phyloP scores from a whole-genome alignment of 1,140 invertebrate genomes.

The Drosophila athabasca region DNA sequence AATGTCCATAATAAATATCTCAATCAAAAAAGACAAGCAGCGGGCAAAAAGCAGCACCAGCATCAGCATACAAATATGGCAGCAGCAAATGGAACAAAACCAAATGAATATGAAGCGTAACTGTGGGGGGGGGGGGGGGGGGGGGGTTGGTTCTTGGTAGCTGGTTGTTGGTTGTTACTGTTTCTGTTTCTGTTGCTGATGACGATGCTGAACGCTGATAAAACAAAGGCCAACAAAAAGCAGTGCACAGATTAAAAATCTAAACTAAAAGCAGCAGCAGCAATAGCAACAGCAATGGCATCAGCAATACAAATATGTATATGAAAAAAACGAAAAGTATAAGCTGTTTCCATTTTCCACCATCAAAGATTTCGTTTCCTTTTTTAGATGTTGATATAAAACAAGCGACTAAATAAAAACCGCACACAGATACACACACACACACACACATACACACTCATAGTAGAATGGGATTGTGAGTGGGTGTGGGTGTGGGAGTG shows the following conservation, averaged over 20 bases:
- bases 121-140: slow-evolving; percentile 28
- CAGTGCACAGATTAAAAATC: slow-evolving; percentile 72
- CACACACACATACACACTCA: slow-evolving; percentile 1
- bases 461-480: slow-evolving; percentile 28
- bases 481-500: slow-evolving; percentile 19
- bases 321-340: slow-evolving; percentile 44
- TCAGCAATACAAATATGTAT: slow-evolving; percentile 26
- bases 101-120: slow-evolving; percentile 72
- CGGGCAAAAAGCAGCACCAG: slow-evolving; percentile 41
- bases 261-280: slow-evolving; percentile 58
- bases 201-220: slow-evolving; percentile 44
- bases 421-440: slow-evolving; percentile 55
- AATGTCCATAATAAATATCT: slow-evolving; percentile 74
- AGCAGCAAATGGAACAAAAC: slow-evolving; percentile 62
- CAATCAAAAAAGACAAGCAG: slow-evolving; percentile 74
- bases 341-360: slow-evolving; percentile 72
- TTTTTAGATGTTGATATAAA: slow-evolving; percentile 74
- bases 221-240: slow-evolving; percentile 70
- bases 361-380: slow-evolving; percentile 66
- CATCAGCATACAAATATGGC: slow-evolving; percentile 70
- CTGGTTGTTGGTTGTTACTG: slow-evolving; percentile 20
- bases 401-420: slow-evolving; percentile 80
- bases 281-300: slow-evolving; percentile 10
- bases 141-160: slow-evolving; percentile 35
- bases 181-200: slow-evolving; percentile 20